A percentile compares a stretch with the other conserved stretches of the same genome.
Conservation (phyloP, 2,113 vertebrate genomes). For the Hystrix cristata region DNA sequence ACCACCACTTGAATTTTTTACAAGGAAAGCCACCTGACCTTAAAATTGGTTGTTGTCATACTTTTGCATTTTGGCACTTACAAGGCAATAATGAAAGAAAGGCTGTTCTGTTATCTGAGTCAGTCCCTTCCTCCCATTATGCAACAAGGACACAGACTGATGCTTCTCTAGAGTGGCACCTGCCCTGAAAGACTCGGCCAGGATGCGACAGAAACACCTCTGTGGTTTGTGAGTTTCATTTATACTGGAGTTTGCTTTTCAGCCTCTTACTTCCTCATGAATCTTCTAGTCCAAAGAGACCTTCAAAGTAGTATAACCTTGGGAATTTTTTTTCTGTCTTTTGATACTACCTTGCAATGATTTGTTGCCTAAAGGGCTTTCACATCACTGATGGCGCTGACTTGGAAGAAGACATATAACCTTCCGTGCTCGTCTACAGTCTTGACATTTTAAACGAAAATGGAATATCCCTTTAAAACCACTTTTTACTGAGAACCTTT, state of each 20-base stretch:
- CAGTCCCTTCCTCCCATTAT: not conserved
- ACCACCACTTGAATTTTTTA: constrained; percentile 11
- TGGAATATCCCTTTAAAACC: not conserved
- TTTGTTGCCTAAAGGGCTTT: not conserved
- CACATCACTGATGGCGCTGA: not conserved
- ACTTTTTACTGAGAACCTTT: not conserved
- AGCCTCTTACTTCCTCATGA: not conserved
- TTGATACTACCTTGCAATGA: not conserved
- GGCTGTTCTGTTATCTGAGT: not conserved
- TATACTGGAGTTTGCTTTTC: not conserved
- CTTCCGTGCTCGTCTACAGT: not conserved
- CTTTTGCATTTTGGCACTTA: constrained; percentile 19
- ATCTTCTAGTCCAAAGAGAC: not conserved
- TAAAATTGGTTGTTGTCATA: constrained; percentile 35
- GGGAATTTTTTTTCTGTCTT: not conserved
- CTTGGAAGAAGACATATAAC: not conserved
- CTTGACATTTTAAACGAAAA: not conserved
- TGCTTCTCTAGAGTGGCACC: not conserved
- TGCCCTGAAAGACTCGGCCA: not conserved
- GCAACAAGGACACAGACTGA: not conserved
- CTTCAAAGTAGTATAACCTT: constrained; percentile 14
- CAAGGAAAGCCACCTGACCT: constrained; percentile 28
- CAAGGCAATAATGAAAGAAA: not conserved
- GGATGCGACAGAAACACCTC: not conserved
- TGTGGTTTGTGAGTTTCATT: not conserved